These are phyloP conservation scores for Sebastes oblongus DNA, from an alignment of 2,797 vertebrate genomes.

Conservation along the genomic window DNA sequence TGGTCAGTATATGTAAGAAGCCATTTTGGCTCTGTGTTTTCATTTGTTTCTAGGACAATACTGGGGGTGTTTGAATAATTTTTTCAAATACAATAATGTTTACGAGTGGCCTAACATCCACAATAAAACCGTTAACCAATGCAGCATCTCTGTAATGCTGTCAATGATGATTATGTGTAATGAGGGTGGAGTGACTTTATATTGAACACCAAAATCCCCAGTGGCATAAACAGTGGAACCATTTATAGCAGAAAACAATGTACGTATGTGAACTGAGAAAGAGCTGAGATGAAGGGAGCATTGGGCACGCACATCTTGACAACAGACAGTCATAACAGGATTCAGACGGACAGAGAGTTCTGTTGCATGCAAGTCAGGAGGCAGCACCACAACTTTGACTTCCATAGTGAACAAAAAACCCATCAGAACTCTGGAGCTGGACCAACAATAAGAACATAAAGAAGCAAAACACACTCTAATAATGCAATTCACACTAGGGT, in stretches of 20 bases:
- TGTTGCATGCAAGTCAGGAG: constrained; percentile 26
- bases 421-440: not conserved
- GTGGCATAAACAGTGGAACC: constrained; percentile 55
- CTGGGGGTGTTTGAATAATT: not conserved
- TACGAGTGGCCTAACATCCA: not conserved
- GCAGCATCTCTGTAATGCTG: constrained; percentile 1
- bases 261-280: constrained; percentile 29
- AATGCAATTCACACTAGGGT: constrained; percentile 5
- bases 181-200: constrained; percentile 45
- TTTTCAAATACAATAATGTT: constrained; percentile 11
- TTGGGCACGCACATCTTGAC: constrained; percentile 52
- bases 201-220: constrained; percentile 45
- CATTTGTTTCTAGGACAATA: not conserved
- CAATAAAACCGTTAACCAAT: constrained; percentile 39
- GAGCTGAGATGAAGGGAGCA: constrained; percentile 36
- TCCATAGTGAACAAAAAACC: not conserved
- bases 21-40: not conserved
- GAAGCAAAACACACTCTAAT: not conserved
- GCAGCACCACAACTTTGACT: constrained; percentile 7
- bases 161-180: constrained; percentile 47
- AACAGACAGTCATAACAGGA: constrained; percentile 41
- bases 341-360: constrained; percentile 22
- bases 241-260: constrained; percentile 50
- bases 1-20: not conserved
- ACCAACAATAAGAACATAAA: not conserved